phyloP scores from a whole-genome alignment of 2,113 vertebrate genomes.

The Sarotherodon lohbergeri region DNA sequence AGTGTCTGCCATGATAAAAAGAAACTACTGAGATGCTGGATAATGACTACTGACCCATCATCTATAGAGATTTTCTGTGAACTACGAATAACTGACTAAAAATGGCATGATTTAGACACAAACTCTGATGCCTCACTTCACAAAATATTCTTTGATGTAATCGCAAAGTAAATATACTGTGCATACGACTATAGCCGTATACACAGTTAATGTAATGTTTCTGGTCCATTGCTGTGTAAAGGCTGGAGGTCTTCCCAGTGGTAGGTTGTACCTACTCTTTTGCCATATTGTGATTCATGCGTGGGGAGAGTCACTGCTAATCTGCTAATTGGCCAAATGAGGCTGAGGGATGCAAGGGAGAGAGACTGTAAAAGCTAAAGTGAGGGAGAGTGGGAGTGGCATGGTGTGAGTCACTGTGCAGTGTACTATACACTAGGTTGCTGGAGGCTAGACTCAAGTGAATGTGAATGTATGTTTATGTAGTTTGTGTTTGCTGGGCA shows the following conservation, averaged over 20 bases:
- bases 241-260: slow-evolving; percentile 1
- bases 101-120: background rate
- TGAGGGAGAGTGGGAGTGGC: background rate
- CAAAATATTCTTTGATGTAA: slow-evolving; percentile 14
- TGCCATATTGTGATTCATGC: slow-evolving; percentile 43
- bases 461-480: background rate
- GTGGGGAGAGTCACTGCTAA: slow-evolving; percentile 33
- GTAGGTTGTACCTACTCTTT: slow-evolving; percentile 5
- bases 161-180: background rate
- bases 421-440: background rate
- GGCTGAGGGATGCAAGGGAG: slow-evolving; percentile 4
- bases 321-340: slow-evolving; percentile 62
- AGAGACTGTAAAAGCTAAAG: background rate
- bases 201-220: background rate
- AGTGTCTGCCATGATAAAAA: background rate
- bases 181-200: background rate
- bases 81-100: background rate
- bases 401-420: background rate
- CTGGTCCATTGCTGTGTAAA: slow-evolving; percentile 8
- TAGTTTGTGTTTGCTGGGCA: slow-evolving; percentile 39
- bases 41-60: slow-evolving; percentile 12
- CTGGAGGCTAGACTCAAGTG: slow-evolving; percentile 1
- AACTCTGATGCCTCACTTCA: background rate
- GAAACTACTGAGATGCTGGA: background rate
- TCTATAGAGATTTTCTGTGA: slow-evolving; percentile 4